phyloP scores from a whole-genome alignment of 2,113 vertebrate species.

The Silurus asotus region DNA sequence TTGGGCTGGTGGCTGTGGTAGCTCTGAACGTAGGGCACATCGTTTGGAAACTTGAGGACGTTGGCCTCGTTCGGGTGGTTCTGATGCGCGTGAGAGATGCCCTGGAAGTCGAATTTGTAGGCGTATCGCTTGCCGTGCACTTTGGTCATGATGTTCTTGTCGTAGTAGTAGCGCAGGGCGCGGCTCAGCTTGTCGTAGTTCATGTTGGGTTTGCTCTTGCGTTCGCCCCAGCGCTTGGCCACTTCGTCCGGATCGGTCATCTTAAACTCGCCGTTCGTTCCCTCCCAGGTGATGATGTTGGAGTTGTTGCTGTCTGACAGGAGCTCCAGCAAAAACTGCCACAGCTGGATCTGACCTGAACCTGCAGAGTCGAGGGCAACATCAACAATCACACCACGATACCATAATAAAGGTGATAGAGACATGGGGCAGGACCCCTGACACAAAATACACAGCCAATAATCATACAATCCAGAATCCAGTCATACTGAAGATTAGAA shows the following conservation, averaged over 20 bases:
- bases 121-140: slow-evolving; percentile 79
- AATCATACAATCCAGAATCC: too few species aligned
- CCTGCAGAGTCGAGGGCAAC: slow-evolving; percentile 57
- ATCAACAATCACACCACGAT: background rate
- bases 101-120: slow-evolving; percentile 78
- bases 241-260: slow-evolving; percentile 86
- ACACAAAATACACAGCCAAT: too few species aligned
- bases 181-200: slow-evolving; percentile 80
- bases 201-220: slow-evolving; percentile 83
- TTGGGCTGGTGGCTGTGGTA: slow-evolving; percentile 78
- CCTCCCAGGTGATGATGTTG: slow-evolving; percentile 81
- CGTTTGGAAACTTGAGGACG: slow-evolving; percentile 70
- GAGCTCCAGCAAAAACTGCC: slow-evolving; percentile 83
- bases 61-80: slow-evolving; percentile 61
- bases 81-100: slow-evolving; percentile 75
- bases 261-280: slow-evolving; percentile 82
- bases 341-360: slow-evolving; percentile 83
- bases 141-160: slow-evolving; percentile 83
- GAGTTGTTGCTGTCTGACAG: slow-evolving; percentile 77
- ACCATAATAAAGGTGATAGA: background rate
- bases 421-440: too few species aligned
- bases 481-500: too few species aligned
- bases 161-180: slow-evolving; percentile 76
- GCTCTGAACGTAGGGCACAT: slow-evolving; percentile 63
- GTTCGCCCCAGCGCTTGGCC: slow-evolving; percentile 82